A percentile compares a stretch with the other conserved stretches of the same genome.
These are phyloP conservation scores for Galaxea fascicularis DNA, from an alignment of 92 coral and sea anemone genomes.

Conservation along the genomic window DNA sequence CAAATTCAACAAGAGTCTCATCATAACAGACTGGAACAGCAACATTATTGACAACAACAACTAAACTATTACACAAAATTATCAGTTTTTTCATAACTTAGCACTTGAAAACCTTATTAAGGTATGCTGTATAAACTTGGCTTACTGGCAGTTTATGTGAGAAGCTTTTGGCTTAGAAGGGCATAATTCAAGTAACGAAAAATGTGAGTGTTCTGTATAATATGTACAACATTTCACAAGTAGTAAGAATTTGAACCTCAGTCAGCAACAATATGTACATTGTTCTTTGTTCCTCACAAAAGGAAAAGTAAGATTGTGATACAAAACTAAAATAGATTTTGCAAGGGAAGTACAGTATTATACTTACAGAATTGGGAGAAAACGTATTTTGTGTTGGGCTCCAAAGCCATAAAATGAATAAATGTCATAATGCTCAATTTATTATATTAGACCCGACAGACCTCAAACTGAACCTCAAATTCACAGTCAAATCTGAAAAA, in stretches of 20 bases:
- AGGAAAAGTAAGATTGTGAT: too few species aligned
- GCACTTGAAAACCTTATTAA: conserved; percentile 39
- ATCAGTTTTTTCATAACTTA: conserved; percentile 28
- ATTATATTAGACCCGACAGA: not conserved
- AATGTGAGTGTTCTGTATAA: conserved; percentile 32
- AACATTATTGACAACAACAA: conserved; percentile 11
- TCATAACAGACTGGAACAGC: too few species aligned
- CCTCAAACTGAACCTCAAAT: conserved; percentile 26
- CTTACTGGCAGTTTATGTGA: conserved; percentile 20
- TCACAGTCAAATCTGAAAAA: conserved; percentile 28
- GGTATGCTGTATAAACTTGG: conserved; percentile 33
- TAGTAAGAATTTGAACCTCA: too few species aligned
- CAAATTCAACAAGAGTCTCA: too few species aligned
- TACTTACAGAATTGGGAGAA: too few species aligned
- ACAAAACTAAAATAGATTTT: conserved; percentile 5
- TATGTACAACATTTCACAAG: too few species aligned
- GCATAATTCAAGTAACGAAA: conserved; percentile 23
- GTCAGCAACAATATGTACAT: too few species aligned
- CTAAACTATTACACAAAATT: conserved; percentile 37
- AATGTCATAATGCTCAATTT: too few species aligned
- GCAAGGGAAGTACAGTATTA: conserved; percentile 18
- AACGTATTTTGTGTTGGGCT: too few species aligned
- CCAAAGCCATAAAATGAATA: too few species aligned
- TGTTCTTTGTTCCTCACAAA: too few species aligned
- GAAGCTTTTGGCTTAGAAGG: conserved; percentile 33